phyloP scores from a whole-genome alignment of 2,113 vertebrate species.

The Neogobius melanostomus region DNA sequence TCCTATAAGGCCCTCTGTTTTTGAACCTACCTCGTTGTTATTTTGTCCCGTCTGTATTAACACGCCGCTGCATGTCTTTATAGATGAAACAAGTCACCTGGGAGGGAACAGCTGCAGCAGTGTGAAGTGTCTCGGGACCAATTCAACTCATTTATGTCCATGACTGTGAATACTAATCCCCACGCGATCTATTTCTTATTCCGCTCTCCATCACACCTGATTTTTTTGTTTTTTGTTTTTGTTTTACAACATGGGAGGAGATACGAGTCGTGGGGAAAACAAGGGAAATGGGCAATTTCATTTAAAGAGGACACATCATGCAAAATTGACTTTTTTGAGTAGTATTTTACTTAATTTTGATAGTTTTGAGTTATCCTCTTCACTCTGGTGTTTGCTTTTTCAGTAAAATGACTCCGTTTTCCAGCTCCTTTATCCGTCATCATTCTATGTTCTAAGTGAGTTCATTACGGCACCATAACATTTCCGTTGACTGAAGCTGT shows the following conservation, averaged over 20 bases:
- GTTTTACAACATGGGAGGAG: conserved; percentile 20
- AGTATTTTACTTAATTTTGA: too few relatives aligned
- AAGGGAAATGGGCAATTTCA: background rate
- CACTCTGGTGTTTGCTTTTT: too few relatives aligned
- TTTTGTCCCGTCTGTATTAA: conserved; percentile 16
- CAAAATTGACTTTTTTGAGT: too few relatives aligned
- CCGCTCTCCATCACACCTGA: conserved; percentile 2
- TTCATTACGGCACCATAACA: too few relatives aligned
- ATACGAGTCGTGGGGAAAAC: background rate
- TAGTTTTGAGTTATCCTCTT: too few relatives aligned
- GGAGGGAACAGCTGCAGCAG: conserved; percentile 67
- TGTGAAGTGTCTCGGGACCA: conserved; percentile 57
- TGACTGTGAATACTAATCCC: conserved; percentile 57
- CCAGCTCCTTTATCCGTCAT: too few relatives aligned
- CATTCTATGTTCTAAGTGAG: too few relatives aligned
- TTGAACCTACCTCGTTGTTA: conserved; percentile 6
- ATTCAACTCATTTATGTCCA: conserved; percentile 54
- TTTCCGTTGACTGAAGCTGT: too few relatives aligned
- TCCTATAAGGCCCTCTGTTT: conserved; percentile 31
- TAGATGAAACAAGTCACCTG: conserved; percentile 69
- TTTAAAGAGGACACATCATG: background rate
- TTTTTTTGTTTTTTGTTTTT: conserved; percentile 8
- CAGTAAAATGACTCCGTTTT: too few relatives aligned
- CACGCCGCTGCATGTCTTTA: conserved; percentile 52
- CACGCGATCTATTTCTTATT: conserved; percentile 5